Conservation (phyloP, 2,888 invertebrate species). For the Acanthosoma haemorrhoidale region DNA sequence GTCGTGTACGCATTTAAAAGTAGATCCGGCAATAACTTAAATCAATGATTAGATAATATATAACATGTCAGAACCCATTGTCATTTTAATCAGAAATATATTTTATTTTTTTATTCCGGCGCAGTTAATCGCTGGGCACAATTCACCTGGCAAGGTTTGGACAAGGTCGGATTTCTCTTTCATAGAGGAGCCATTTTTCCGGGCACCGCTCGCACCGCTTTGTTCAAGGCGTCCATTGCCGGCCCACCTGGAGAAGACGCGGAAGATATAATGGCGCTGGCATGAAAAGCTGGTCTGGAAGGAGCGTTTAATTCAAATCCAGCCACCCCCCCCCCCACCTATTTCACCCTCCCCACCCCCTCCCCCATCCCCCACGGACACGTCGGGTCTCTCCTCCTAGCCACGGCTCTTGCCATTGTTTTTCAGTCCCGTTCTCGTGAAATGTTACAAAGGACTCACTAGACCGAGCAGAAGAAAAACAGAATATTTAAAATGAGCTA, state of each 20-base stretch:
- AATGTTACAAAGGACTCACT: not conserved
- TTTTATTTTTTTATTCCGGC: not conserved
- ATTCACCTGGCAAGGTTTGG: not conserved
- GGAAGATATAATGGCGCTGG: not conserved
- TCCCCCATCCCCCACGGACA: not conserved
- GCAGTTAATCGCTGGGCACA: not conserved
- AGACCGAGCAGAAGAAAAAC: not conserved
- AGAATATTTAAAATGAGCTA: slow-evolving; percentile 10
- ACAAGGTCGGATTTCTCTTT: not conserved
- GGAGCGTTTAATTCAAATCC: not conserved
- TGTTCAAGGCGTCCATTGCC: not conserved
- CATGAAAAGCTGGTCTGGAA: not conserved
- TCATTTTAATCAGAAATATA: too few species aligned
- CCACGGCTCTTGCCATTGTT: not conserved
- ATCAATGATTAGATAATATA: too few species aligned
- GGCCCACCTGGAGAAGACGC: not conserved
- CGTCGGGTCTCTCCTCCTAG: not conserved
- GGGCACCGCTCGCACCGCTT: not conserved
- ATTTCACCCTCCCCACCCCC: not conserved
- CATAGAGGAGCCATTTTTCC: not conserved
- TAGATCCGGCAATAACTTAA: too few species aligned
- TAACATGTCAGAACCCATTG: too few species aligned
- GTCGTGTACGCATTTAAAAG: too few species aligned
- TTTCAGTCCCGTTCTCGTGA: not conserved
- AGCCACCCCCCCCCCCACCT: not conserved